Evolutionary conservation across 2,797 vertebrate genomes (phyloP).

Genomic region (Gila robusta): DNA sequence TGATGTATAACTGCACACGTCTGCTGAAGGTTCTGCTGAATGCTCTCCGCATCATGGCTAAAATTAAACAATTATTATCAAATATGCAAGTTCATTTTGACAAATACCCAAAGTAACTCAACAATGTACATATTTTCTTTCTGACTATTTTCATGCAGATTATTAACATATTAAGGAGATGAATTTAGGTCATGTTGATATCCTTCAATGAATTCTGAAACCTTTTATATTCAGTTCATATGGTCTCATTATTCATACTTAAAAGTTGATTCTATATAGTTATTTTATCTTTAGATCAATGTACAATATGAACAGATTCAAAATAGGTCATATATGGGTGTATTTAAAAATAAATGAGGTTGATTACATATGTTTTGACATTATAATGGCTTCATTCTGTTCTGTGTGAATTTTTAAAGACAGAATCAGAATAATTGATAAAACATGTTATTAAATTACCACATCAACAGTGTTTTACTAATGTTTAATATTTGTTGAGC

Average conservation of each 20-base stretch:
- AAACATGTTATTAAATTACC: neutral
- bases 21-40: neutral
- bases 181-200: neutral
- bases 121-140: neutral
- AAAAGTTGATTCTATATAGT: neutral
- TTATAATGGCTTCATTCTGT: neutral
- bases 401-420: neutral
- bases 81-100: neutral
- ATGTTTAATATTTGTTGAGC: slow-evolving; percentile 2
- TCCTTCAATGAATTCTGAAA: neutral
- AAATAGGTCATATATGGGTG: neutral
- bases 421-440: neutral
- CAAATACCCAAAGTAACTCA: neutral
- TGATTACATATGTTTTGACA: slow-evolving; percentile 1
- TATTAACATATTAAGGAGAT: neutral
- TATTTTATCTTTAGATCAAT: neutral
- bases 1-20: too few relatives aligned
- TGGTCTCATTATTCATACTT: neutral
- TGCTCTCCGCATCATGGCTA: neutral
- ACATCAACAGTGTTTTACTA: neutral
- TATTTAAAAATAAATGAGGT: neutral
- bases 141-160: neutral
- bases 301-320: neutral
- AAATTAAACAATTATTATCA: neutral
- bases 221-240: neutral